These are phyloP conservation scores for Pyralis farinalis DNA, from an alignment of 2,888 invertebrate genomes.

Conservation along the genomic window DNA sequence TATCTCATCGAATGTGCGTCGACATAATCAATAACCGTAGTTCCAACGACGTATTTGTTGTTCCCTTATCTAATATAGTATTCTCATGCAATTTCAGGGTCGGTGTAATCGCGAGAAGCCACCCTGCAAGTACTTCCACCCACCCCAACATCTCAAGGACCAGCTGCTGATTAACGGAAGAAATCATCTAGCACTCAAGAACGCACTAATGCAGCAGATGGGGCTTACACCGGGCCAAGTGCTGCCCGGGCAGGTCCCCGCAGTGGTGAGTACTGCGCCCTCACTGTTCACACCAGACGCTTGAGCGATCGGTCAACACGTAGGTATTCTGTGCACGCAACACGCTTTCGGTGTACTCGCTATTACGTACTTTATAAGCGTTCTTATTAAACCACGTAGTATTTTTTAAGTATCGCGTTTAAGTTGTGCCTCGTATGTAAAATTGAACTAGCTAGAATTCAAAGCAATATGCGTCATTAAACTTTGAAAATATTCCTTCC, in stretches of 20 bases:
- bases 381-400: slow-evolving; percentile 59
- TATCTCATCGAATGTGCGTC: slow-evolving; percentile 1
- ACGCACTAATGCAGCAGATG: slow-evolving; percentile 98
- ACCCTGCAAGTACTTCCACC: slow-evolving; percentile 99
- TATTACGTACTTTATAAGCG: slow-evolving; percentile 53
- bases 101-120: slow-evolving; percentile 99
- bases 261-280: slow-evolving; percentile 88
- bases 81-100: slow-evolving; percentile 85
- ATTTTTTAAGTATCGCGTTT: slow-evolving; percentile 44
- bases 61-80: slow-evolving; percentile 8
- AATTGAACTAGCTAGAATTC: neutral
- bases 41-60: slow-evolving; percentile 9
- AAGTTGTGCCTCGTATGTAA: slow-evolving; percentile 55
- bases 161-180: slow-evolving; percentile 99
- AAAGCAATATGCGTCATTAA: neutral
- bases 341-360: slow-evolving; percentile 74
- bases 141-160: slow-evolving; percentile 99
- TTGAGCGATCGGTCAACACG: slow-evolving; percentile 69
- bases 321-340: slow-evolving; percentile 66
- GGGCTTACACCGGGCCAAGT: slow-evolving; percentile 95
- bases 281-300: slow-evolving; percentile 33
- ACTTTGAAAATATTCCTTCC: neutral
- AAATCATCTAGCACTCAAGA: slow-evolving; percentile 99
- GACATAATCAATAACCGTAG: neutral
- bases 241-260: slow-evolving; percentile 95